Evolutionary conservation across 2,797 vertebrate genomes (phyloP), one percentile per base, ranked within the genome.

Genomic region (Mormyrus proboscirostris): DNA sequence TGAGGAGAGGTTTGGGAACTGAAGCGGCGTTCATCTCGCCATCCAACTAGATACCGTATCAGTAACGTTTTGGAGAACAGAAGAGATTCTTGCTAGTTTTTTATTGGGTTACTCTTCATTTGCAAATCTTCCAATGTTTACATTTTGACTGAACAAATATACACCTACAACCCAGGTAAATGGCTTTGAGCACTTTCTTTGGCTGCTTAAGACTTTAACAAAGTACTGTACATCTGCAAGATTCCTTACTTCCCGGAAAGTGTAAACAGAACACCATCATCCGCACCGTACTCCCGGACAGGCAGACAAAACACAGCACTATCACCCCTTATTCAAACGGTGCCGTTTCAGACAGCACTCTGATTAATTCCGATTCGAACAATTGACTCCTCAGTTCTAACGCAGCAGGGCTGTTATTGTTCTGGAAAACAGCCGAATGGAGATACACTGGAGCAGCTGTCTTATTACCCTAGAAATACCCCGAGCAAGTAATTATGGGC

Each of bases 401-500:
- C 44, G 29, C 49, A 16, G 82, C 89, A 33, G 62, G 59, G 59
- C n/a, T 84, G 25, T 55, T 76, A 86, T 86, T 86, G 88, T 73
- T 69, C 82, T 19, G 82, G 29, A 29, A 89, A 19, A 83, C 55
- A 2, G 57, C 55, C 50, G 25, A 47, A 65, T 25, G 86, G 62
- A 86, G 47, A 89, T 47, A 65, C 49, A 59, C 79, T 3, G n/a
- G 12, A 90, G 49, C 89, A 90, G 90, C 87, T 89, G 88, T 82
- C 79, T 90, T 50, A 73, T 79, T 89, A 88, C 33, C 29, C 65
- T n/a, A 73, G 59, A n/a, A 90, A 89, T 65, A 90, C 88, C 86
- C 88, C 14, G 65, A 59, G 88, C 79, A 65, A 90, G 87, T 69
- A 90, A 88, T 90, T 89, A 89, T 62, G 79, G 88, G 88, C 86